phyloP scores from a whole-genome alignment of 2,797 vertebrate genomes.

The Pseudochirops cupreus region DNA sequence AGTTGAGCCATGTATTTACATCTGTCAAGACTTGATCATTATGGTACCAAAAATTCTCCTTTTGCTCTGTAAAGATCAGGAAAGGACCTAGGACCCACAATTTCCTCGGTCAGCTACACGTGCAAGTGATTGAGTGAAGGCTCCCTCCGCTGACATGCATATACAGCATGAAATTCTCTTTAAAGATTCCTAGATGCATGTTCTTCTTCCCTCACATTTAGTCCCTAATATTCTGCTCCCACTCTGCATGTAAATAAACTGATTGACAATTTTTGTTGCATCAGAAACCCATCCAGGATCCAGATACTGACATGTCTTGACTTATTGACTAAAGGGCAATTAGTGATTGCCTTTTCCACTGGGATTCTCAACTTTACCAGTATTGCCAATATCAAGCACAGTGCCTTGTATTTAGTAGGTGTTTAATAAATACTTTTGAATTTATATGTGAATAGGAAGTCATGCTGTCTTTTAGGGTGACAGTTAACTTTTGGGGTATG shows the following conservation, averaged over 20 bases:
- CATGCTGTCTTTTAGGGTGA: background rate
- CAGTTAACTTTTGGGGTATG: background rate
- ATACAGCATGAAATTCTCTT: background rate
- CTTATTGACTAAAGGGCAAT: background rate
- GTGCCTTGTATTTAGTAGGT: background rate
- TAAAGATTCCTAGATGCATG: background rate
- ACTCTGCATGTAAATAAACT: background rate
- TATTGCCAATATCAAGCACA: background rate
- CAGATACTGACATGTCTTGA: background rate
- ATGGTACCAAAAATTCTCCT: background rate
- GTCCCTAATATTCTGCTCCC: background rate
- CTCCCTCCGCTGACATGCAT: background rate
- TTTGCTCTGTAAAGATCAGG: background rate
- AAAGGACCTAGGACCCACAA: background rate
- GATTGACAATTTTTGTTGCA: background rate
- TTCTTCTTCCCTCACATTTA: background rate
- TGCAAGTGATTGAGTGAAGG: background rate
- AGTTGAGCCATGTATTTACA: background rate
- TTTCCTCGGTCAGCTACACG: background rate
- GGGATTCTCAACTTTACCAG: background rate
- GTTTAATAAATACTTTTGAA: background rate
- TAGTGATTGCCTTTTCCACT: background rate
- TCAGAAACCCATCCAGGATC: too few species aligned
- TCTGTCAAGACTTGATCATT: background rate
- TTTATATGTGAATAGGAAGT: background rate